Evolutionary conservation across 1,140 invertebrate species (phyloP).

Genomic region (Grapholita molesta): DNA sequence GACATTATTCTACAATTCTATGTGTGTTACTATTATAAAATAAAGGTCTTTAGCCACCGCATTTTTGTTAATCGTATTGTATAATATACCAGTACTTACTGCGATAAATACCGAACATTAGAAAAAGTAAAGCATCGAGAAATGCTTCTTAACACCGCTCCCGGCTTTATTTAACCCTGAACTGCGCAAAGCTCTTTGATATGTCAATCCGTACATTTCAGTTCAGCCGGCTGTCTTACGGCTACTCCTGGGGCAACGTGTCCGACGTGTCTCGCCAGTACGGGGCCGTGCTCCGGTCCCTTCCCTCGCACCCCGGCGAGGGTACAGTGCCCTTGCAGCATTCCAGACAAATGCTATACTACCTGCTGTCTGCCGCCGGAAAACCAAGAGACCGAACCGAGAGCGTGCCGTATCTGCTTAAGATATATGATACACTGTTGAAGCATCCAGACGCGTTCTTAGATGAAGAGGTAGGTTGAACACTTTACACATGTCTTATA

Average conservation of each 20-base stretch:
- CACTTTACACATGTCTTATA: not conserved
- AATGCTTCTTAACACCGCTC: too few relatives aligned
- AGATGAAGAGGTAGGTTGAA: slow-evolving; percentile 58
- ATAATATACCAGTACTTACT: too few relatives aligned
- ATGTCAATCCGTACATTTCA: slow-evolving; percentile 40
- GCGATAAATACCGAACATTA: too few relatives aligned
- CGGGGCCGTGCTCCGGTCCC: slow-evolving; percentile 72
- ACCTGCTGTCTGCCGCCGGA: slow-evolving; percentile 56
- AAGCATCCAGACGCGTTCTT: slow-evolving; percentile 66
- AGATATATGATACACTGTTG: slow-evolving; percentile 61
- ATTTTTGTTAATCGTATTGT: too few relatives aligned
- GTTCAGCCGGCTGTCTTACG: slow-evolving; percentile 81
- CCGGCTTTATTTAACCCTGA: too few relatives aligned
- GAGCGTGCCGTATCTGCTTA: slow-evolving; percentile 50
- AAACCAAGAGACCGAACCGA: slow-evolving; percentile 42
- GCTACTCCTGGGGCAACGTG: slow-evolving; percentile 81
- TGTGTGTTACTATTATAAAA: too few relatives aligned
- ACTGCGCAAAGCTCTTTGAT: too few relatives aligned
- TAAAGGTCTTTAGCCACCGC: too few relatives aligned
- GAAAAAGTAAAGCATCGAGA: too few relatives aligned
- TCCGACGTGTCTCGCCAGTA: slow-evolving; percentile 67
- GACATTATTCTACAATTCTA: too few relatives aligned
- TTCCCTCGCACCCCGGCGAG: slow-evolving; percentile 79
- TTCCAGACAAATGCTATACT: slow-evolving; percentile 49
- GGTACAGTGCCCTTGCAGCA: slow-evolving; percentile 63